Percentiles rank a stretch among this genome's conserved stretches.
These are phyloP conservation scores for Hypsopygia costalis DNA, from an alignment of 2,888 invertebrate genomes.

Conservation along the genomic window DNA sequence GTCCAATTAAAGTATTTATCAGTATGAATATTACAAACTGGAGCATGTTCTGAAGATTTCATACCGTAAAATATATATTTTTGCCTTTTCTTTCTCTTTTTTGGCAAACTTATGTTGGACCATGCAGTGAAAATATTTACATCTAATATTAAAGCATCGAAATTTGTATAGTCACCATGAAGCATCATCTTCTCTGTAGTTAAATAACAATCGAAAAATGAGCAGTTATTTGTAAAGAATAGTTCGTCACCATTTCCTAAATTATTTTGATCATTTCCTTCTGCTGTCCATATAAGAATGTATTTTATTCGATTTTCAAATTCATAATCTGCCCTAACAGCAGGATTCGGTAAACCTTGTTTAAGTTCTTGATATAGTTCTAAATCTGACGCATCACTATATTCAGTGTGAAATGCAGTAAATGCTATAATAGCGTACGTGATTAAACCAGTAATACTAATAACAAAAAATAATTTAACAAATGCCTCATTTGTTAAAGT, in stretches of 20 bases:
- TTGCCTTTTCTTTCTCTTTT: constrained; percentile 38
- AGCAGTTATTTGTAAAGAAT: constrained; percentile 44
- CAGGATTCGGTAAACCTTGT: constrained; percentile 11
- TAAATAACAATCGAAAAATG: constrained; percentile 49
- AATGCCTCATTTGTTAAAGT: constrained; percentile 44
- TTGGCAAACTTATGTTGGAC: constrained; percentile 31
- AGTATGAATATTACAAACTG: constrained; percentile 42
- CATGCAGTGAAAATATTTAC: constrained; percentile 30
- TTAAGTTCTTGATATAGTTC: constrained; percentile 22
- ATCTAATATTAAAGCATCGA: constrained; percentile 57
- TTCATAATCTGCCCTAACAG: constrained; percentile 7
- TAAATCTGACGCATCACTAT: constrained; percentile 28
- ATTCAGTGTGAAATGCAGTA: constrained; percentile 51
- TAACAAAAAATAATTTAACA: constrained; percentile 57
- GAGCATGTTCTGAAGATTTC: constrained; percentile 38
- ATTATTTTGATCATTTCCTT: constrained; percentile 10
- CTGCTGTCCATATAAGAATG: constrained; percentile 49
- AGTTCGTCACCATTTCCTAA: constrained; percentile 34
- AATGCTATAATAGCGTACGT: constrained; percentile 51
- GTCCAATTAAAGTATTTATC: constrained; percentile 69
- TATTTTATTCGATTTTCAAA: constrained; percentile 38
- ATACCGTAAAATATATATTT: constrained; percentile 59
- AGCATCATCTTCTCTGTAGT: constrained; percentile 43
- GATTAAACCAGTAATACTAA: constrained; percentile 50
- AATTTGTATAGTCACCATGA: constrained; percentile 38